Evolutionary conservation across 2,113 vertebrate species (phyloP).

Genomic region (Crotalus helleri): DNA sequence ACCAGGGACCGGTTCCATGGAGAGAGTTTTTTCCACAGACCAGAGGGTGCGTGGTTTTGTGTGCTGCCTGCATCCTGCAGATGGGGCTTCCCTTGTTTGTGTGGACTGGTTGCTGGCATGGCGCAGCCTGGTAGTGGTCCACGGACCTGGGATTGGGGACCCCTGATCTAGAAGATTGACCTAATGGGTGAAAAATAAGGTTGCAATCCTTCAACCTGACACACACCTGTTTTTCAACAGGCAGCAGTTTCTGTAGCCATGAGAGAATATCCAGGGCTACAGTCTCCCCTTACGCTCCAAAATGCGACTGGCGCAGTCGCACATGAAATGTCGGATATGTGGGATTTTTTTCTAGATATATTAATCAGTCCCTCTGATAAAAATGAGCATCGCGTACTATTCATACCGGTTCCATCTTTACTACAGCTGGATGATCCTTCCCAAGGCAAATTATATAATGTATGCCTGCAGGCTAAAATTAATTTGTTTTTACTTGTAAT

Average conservation of each 20-base stretch:
- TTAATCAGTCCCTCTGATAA: background rate
- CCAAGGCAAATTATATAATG: background rate
- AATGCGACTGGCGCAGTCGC: background rate
- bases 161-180: too few species aligned
- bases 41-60: too few species aligned
- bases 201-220: background rate
- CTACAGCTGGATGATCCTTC: background rate
- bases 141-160: too few species aligned
- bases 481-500: background rate
- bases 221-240: background rate
- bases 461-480: background rate
- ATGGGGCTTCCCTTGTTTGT: too few species aligned
- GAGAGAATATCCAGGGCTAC: background rate
- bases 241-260: background rate
- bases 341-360: background rate
- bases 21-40: too few species aligned
- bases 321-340: background rate
- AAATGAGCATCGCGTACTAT: background rate
- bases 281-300: background rate
- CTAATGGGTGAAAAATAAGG: background rate
- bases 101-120: too few species aligned
- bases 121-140: too few species aligned
- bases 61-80: too few species aligned
- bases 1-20: too few species aligned
- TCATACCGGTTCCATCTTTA: background rate